These are phyloP conservation scores for Psettodes erumei DNA, from an alignment of 2,113 vertebrate species.

Conservation along the genomic window DNA sequence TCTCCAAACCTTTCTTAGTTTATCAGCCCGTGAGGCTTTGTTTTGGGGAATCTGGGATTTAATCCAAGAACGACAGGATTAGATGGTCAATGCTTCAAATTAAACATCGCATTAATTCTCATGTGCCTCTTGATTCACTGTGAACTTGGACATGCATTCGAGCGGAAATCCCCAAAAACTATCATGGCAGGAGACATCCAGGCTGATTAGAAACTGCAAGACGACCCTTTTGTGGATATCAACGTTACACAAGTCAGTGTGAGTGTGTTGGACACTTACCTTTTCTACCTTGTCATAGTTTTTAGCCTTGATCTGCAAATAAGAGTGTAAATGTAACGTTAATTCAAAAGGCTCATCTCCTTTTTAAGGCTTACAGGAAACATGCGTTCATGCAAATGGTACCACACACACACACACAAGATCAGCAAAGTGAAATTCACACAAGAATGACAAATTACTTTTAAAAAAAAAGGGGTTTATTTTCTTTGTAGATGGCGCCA, in stretches of 20 bases:
- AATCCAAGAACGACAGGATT: not conserved
- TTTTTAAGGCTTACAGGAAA: slow-evolving; percentile 26
- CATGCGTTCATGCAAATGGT: slow-evolving; percentile 71
- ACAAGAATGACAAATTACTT: slow-evolving; percentile 76
- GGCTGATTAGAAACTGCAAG: not conserved
- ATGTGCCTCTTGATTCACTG: not conserved
- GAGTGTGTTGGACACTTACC: slow-evolving; percentile 85
- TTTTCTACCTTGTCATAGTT: slow-evolving; percentile 99
- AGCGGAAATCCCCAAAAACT: not conserved
- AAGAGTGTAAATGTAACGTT: slow-evolving; percentile 85
- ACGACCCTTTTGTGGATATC: too few relatives aligned
- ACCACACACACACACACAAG: slow-evolving; percentile 27
- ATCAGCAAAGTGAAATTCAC: slow-evolving; percentile 87
- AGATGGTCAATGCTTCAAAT: not conserved
- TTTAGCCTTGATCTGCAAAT: slow-evolving; percentile 99
- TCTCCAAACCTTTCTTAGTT: not conserved
- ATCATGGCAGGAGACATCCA: not conserved
- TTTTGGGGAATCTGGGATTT: not conserved
- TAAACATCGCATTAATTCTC: not conserved
- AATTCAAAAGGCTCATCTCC: slow-evolving; percentile 51
- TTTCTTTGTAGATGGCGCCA: slow-evolving; percentile 50
- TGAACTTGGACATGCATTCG: not conserved
- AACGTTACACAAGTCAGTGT: not conserved
- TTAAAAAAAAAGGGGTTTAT: slow-evolving; percentile 67
- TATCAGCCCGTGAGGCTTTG: not conserved